Conservation (phyloP, 2,797 vertebrate genomes). For the Simalia tracyae region DNA sequence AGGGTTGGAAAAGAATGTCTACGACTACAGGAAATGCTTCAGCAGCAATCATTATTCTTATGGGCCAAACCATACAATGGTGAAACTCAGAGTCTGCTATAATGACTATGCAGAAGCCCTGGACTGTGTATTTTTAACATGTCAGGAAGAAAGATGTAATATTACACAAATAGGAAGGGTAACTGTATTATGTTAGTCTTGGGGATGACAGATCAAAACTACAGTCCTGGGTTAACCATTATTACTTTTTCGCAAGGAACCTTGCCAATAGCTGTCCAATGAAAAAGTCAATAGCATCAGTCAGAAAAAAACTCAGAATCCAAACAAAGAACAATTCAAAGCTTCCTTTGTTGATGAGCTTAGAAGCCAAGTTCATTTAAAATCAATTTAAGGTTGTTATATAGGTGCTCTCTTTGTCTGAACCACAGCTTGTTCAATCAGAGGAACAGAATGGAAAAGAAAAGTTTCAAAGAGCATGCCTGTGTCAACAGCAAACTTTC, state of each 20-base stretch:
- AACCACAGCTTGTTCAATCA: not conserved
- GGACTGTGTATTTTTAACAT: not conserved
- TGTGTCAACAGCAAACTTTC: not conserved
- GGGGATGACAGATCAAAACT: not conserved
- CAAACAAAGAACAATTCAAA: not conserved
- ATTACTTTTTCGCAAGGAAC: not conserved
- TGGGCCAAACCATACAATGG: conserved; percentile 42
- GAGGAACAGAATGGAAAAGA: not conserved
- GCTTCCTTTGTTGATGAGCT: not conserved
- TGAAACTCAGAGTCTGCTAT: not conserved
- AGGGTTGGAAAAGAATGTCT: conserved; percentile 55
- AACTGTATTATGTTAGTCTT: not conserved
- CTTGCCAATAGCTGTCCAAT: not conserved
- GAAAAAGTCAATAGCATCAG: not conserved
- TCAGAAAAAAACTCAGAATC: not conserved
- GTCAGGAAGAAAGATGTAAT: not conserved
- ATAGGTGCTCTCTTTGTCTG: not conserved
- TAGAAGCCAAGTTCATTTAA: not conserved
- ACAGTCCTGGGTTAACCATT: not conserved
- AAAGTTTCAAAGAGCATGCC: not conserved
- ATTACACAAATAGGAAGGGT: not conserved
- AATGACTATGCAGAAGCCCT: not conserved
- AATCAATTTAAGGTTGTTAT: not conserved
- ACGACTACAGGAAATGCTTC: conserved; percentile 38
- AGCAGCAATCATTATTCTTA: conserved; percentile 49